A percentile compares a stretch with the other conserved stretches of the same genome.
phyloP scores from a whole-genome alignment of 2,113 vertebrate species.

The Thalassoma bifasciatum region DNA sequence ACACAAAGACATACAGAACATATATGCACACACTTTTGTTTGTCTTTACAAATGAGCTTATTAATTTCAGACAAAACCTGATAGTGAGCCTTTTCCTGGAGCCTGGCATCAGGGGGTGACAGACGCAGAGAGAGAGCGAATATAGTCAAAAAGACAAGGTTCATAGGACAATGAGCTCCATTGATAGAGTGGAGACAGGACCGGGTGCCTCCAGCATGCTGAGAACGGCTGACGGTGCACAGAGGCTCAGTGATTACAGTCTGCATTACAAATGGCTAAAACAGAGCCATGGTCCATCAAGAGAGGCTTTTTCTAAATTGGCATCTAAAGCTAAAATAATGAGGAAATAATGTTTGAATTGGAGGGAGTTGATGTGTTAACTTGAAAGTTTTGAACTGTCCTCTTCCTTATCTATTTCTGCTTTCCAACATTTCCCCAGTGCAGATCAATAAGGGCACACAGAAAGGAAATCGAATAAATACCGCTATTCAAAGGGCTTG shows the following conservation, averaged over 20 bases:
- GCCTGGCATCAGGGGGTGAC: conserved; percentile 55
- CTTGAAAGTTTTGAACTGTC: background rate
- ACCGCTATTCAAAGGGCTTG: background rate
- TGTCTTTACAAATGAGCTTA: conserved; percentile 4
- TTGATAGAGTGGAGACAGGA: conserved; percentile 78
- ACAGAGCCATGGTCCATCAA: conserved; percentile 54
- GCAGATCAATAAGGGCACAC: background rate
- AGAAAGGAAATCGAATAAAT: background rate
- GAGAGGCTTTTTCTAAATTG: conserved; percentile 24
- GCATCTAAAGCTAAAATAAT: background rate
- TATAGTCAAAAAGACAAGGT: conserved; percentile 51
- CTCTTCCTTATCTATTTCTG: background rate
- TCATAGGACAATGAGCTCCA: conserved; percentile 75
- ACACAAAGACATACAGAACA: background rate
- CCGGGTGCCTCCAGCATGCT: conserved; percentile 69
- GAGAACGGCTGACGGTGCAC: conserved; percentile 67
- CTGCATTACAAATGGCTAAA: conserved; percentile 76
- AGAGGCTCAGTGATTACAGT: conserved; percentile 72
- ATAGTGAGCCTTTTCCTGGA: conserved; percentile 13
- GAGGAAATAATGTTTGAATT: background rate
- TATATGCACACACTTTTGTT: background rate
- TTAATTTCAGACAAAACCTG: conserved; percentile 20
- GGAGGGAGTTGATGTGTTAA: background rate
- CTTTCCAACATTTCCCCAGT: background rate
- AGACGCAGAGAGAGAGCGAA: conserved; percentile 25